These are phyloP conservation scores for Ploceus nigricollis DNA, from an alignment of 2,113 vertebrate species.

Conservation along the genomic window DNA sequence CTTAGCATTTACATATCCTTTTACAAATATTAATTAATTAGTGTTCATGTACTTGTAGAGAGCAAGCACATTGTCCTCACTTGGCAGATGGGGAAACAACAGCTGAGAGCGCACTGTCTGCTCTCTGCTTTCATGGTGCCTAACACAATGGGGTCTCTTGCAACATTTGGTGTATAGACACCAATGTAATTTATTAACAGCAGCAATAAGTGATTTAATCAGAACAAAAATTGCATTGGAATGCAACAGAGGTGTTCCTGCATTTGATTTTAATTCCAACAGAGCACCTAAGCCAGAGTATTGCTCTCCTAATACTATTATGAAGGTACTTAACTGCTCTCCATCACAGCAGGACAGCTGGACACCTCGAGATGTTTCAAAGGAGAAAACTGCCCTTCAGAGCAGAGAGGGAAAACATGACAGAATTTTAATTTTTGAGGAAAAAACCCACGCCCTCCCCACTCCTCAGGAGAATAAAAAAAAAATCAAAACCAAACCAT, in stretches of 20 bases:
- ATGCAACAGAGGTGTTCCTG: not conserved
- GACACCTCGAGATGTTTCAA: not conserved
- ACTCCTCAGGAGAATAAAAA: accelerated
- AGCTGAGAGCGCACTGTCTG: not conserved
- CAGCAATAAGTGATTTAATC: not conserved
- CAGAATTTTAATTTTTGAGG: not conserved
- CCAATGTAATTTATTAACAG: not conserved
- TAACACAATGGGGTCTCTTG: not conserved
- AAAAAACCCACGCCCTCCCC: accelerated
- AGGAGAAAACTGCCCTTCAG: not conserved
- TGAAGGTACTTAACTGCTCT: not conserved
- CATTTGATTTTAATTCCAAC: not conserved
- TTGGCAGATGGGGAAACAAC: constrained; percentile 34
- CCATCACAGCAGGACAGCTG: not conserved
- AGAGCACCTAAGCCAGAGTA: not conserved
- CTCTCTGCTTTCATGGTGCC: not conserved
- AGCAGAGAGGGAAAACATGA: not conserved
- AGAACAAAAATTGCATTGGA: not conserved
- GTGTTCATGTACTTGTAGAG: not conserved
- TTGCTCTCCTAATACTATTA: not conserved
- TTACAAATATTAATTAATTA: constrained; percentile 56
- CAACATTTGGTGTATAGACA: not conserved
- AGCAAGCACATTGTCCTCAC: not conserved
- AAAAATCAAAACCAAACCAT: not conserved
- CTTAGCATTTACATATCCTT: constrained; percentile 25